Percentiles rank a stretch among this genome's conserved stretches.
phyloP scores from a whole-genome alignment of 2,113 vertebrate species.

The Urocolius indicus region DNA sequence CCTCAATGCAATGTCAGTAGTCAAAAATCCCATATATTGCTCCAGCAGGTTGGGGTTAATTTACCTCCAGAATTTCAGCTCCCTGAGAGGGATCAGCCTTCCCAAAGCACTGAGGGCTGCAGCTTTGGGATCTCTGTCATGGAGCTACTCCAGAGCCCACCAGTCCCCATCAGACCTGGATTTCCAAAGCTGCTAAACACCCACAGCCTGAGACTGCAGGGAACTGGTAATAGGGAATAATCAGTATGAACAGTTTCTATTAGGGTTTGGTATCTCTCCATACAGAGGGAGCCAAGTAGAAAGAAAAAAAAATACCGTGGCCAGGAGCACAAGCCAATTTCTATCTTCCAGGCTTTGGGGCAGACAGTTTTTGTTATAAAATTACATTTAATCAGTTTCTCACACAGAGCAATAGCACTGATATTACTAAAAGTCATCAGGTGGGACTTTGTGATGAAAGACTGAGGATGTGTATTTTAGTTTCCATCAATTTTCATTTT shows the following conservation, averaged over 20 bases:
- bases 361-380: not conserved
- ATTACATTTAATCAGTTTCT: not conserved
- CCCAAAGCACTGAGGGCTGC: not conserved
- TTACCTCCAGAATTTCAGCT: not conserved
- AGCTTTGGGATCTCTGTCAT: not conserved
- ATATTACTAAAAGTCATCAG: not conserved
- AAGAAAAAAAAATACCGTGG: fast-evolving
- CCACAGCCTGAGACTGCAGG: not conserved
- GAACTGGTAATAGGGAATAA: not conserved
- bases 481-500: not conserved
- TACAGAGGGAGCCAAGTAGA: fast-evolving
- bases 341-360: not conserved
- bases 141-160: not conserved
- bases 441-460: not conserved
- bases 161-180: not conserved
- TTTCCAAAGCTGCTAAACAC: not conserved
- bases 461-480: not conserved
- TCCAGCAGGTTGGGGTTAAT: not conserved
- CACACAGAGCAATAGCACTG: not conserved
- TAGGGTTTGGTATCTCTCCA: not conserved
- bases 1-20: no score
- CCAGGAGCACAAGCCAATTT: not conserved
- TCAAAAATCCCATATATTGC: not conserved
- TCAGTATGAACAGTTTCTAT: not conserved
- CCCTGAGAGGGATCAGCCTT: fast-evolving